Base-by-base conservation (phyloP, 2,888 invertebrate genomes). In the Polymixis flavicincta region DNA sequence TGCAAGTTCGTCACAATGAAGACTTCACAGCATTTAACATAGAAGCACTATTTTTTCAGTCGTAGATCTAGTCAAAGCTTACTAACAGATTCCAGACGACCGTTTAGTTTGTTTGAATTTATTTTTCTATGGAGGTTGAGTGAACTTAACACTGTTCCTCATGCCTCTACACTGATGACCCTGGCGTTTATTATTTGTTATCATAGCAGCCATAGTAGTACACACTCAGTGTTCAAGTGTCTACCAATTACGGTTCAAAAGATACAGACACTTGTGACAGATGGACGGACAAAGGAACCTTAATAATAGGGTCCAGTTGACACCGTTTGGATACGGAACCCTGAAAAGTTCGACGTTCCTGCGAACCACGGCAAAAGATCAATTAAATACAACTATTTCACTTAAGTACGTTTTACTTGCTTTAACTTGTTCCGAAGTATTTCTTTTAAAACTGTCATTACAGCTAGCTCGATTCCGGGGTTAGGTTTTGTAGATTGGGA, bases 311-410 rank as follows among this genome's bases (percentile, higher is more conserved):
- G 9, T 57, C 19, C 8, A 17, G 11, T n/a, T 19, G 42, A 7
- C 19, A 50, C 6, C n/a, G 2, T 32, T 9, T 28, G 14, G 2
- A 9, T 54, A 32, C 48, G 5, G 64, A 22, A 65, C 32, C 52
- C 54, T 54, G 19, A 68, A 61, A 72, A 63, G 50, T 73, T 48
- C 55, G 17, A n/a, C 81, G 71, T 63, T 50, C 22, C 32, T 4
- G 2, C 2, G 32, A 50, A 67, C 48, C 52, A 71, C 66, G 22
- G 54, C n/a, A 64, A 68, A 68, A 81, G 50, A 73, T 72, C 81
- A 70, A 85, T 81, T 81, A 73, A 84, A 77, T 57, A 67, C 60
- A 76, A 76, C 82, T 84, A 83, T 83, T 83, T 85, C 82, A 61
- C 63, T 84, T 45, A 48, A 32, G 25, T 50, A 48, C 37, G 32